Evolutionary conservation across 2,888 invertebrate genomes (phyloP).

Genomic region (Ochropleura leucogaster): DNA sequence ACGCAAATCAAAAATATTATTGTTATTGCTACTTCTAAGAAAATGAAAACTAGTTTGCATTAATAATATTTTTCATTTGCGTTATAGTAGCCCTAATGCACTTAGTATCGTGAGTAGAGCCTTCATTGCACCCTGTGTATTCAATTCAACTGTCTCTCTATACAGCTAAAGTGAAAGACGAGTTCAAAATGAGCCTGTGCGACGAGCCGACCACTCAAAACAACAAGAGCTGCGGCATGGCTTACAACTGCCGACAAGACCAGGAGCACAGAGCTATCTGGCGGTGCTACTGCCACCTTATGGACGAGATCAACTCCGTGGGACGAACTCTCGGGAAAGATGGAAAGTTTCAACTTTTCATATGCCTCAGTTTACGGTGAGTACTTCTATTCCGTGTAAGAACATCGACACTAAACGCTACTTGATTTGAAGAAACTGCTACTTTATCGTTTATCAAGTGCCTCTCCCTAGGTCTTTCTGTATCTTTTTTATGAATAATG

Average conservation of each 20-base stretch:
- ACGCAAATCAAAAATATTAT: too few species aligned
- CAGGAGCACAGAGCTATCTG: conserved; percentile 93
- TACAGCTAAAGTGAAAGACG: conserved; percentile 94
- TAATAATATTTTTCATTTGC: too few species aligned
- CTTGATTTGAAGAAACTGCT: too few species aligned
- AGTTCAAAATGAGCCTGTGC: conserved; percentile 93
- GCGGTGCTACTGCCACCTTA: conserved; percentile 96
- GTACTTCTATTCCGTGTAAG: conserved; percentile 17
- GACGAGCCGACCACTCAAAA: conserved; percentile 89
- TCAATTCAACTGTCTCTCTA: neutral
- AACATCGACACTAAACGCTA: neutral
- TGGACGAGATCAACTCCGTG: conserved; percentile 96
- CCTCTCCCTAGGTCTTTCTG: neutral
- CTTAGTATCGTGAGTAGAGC: too few species aligned
- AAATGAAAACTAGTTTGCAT: too few species aligned
- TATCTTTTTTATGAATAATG: neutral
- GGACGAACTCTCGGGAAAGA: conserved; percentile 98
- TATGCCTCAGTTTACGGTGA: conserved; percentile 97
- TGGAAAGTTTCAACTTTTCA: conserved; percentile 99
- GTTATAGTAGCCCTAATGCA: too few species aligned
- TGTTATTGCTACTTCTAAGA: too few species aligned
- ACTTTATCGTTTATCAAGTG: neutral
- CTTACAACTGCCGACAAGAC: conserved; percentile 86
- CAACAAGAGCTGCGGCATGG: conserved; percentile 81
- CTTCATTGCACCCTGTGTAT: too few species aligned